Evolutionary conservation across 2,113 vertebrate genomes (phyloP), one percentile per base, ranked within the genome.

Genomic region (Catharus fuscescens): DNA sequence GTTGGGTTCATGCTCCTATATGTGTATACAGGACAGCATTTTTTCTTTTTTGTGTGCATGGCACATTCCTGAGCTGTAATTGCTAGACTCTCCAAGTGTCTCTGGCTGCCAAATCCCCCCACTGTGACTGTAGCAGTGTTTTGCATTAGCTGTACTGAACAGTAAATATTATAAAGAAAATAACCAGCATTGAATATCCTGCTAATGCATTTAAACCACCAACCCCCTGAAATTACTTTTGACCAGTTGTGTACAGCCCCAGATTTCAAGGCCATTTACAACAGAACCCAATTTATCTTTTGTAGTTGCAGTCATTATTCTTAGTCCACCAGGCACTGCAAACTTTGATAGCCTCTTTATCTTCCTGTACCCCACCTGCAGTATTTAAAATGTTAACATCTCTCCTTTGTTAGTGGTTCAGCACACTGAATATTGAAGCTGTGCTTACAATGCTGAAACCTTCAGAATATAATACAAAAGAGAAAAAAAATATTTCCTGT

Each of bases 91-190:
- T 86, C 90, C 93, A 90, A 95, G 64, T 50, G 50, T 45, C 69
- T 78, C 36, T 80, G 57, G 80, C 92, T 93, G 96, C 95, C 94
- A 97, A 90, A 88, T 92, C 92, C 85, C 85, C 90, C 48, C 36
- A 34, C 64, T 88, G 86, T 93, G 86, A 60, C 92, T 88, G 67
- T 25, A 96, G 93, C 74, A 95, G 72, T 96, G 94, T 95, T 97
- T 97, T 95, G 72, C 88, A 96, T 96, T 96, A 96, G 71, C 88
- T 90, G 85, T 95, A 92, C 92, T 38, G 88, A 96, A 93, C 67
- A 94, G 90, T 90, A 97, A 96, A 97, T 94, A 97, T 95, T 88
- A 67, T 93, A 92, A 93, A 93, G 81, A 88, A 96, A 96, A 94
- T 90, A 92, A 84, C 62, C 74, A 90, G 66, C 71, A 17, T 1